Base-by-base conservation (phyloP, 2,888 invertebrate genomes). In the Dioctria linearis region DNA sequence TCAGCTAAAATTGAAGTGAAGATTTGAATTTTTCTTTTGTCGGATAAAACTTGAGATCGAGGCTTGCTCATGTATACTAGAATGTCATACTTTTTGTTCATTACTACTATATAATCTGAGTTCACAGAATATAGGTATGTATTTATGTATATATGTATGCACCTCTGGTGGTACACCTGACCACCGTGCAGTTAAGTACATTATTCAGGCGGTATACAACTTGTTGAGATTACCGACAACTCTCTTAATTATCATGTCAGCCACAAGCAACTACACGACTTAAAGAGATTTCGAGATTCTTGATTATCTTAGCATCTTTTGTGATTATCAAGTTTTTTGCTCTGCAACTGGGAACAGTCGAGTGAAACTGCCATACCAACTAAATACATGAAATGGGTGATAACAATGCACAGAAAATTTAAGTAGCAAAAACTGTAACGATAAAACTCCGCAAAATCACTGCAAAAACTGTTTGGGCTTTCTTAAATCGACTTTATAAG, bases 171-270 rank as follows among this genome's bases (percentile, higher is more conserved):
- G 4, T 54, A 11, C 54, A 8, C 8, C 54, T 54, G 54, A n/a
- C 54, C 54, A n/a, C 11, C 6, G 11, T 54, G 54, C 54, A 11
- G 54, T 54, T 54, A n/a, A n/a, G n/a, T n/a, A n/a, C 3, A 54
- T 54, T 54, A 54, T 54, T 54, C 49, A 5, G 25, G 39, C 39
- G 61, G 61, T 37, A 5, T 13, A 25, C 61, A 61, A 39, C 37
- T 37, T 61, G 61, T 25, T 39, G 61, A 25, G 61, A 61, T 39
- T 25, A 25, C 25, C 61, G 6, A 8, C 61, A 39, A 61, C 39
- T 61, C 61, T 61, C 61, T 61, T 61, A 61, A 61, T 61, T 61
- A 61, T 61, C 61, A 61, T 61, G 61, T 61, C 61, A 61, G 39
- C 61, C n/a, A 61, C 37, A 61, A 61, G 39, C 39, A 39, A 6